Percentiles rank a stretch among this genome's conserved stretches.
phyloP scores from a whole-genome alignment of 2,888 invertebrate genomes.

The Troglohyphantes excavatus region DNA sequence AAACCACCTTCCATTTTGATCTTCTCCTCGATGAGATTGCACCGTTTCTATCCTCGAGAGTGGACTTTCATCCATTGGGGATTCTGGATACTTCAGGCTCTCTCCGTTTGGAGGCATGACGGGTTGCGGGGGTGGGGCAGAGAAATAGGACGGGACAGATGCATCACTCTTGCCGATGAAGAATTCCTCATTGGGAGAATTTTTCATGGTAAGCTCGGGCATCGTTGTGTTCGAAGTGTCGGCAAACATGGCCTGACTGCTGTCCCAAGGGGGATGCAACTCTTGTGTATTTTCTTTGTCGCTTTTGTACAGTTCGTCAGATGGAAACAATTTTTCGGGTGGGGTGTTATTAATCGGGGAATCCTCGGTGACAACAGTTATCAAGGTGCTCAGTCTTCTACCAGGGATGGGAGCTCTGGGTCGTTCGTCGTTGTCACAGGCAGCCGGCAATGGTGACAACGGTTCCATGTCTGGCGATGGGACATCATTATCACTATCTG shows the following conservation, averaged over 20 bases:
- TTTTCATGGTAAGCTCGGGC: neutral
- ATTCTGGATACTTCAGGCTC: neutral
- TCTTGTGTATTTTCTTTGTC: slow-evolving; percentile 62
- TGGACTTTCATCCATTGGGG: slow-evolving; percentile 6
- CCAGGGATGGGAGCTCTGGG: slow-evolving; percentile 13
- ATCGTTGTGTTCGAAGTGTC: slow-evolving; percentile 3
- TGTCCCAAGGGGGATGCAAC: neutral
- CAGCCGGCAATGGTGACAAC: slow-evolving; percentile 33
- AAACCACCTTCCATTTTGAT: slow-evolving; percentile 59
- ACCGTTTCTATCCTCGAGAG: slow-evolving; percentile 74
- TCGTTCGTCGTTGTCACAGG: neutral
- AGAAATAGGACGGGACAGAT: slow-evolving; percentile 29
- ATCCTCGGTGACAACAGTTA: slow-evolving; percentile 69
- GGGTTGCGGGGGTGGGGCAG: slow-evolving; percentile 26
- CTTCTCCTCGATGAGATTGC: slow-evolving; percentile 65
- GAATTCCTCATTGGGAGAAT: slow-evolving; percentile 67
- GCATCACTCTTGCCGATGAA: slow-evolving; percentile 50
- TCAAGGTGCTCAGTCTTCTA: slow-evolving; percentile 62
- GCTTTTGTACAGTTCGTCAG: slow-evolving; percentile 50
- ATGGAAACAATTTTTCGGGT: neutral
- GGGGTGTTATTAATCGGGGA: slow-evolving; percentile 29
- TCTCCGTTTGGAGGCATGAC: slow-evolving; percentile 33
- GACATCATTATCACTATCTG: slow-evolving; percentile 63
- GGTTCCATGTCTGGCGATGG: slow-evolving; percentile 54
- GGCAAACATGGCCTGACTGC: neutral